phyloP scores from a whole-genome alignment of 2,888 invertebrate genomes.

The Dascillus cervinus region DNA sequence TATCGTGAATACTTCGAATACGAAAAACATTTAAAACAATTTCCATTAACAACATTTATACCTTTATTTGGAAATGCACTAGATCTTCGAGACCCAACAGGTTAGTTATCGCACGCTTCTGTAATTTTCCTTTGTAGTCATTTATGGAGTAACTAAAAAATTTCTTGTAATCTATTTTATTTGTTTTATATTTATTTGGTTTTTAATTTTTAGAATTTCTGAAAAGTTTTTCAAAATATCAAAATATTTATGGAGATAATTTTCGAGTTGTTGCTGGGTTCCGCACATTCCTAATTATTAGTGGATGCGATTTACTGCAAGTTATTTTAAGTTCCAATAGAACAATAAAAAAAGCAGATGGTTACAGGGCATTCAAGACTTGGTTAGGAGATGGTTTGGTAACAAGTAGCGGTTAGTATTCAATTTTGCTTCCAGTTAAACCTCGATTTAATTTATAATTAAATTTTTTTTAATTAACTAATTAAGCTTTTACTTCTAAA shows the following conservation, averaged over 20 bases:
- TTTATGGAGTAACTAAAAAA: no score
- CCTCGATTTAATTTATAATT: no score
- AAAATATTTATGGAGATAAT: conserved; percentile 4
- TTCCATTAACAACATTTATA: conserved; percentile 7
- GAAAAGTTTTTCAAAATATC: background rate
- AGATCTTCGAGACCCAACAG: conserved; percentile 4
- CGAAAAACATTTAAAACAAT: conserved; percentile 1
- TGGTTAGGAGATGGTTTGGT: conserved; percentile 39
- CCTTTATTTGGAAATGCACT: conserved; percentile 16
- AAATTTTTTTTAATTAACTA: no score
- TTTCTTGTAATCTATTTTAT: no score
- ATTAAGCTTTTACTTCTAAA: no score
- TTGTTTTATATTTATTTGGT: no score
- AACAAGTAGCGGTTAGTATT: conserved; percentile 36
- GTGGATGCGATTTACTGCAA: conserved; percentile 6
- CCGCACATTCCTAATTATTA: conserved; percentile 3
- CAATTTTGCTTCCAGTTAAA: no score
- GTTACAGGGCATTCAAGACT: conserved; percentile 30
- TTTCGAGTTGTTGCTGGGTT: conserved; percentile 4
- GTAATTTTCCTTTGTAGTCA: no score
- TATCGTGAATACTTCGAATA: conserved; percentile 1
- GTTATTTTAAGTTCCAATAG: conserved; percentile 27
- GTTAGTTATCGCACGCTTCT: no score
- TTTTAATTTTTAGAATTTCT: no score
- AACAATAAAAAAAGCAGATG: conserved; percentile 30